These are phyloP conservation scores for Willowsia nigromaculata DNA, from an alignment of 2,888 invertebrate species.

Conservation along the genomic window DNA sequence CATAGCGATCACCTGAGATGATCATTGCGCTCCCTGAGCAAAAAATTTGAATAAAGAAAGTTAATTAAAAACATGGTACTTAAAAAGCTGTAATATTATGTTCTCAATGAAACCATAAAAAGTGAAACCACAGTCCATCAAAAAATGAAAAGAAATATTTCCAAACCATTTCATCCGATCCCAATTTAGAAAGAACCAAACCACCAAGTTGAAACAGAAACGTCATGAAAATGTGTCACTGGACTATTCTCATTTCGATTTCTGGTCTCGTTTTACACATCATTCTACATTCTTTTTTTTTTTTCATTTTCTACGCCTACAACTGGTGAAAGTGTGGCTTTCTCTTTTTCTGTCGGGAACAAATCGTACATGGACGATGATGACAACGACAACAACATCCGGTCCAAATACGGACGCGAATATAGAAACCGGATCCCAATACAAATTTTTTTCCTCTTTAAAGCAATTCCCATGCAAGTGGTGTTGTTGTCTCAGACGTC, in stretches of 20 bases:
- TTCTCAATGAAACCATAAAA: too few species aligned
- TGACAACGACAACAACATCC: slow-evolving; percentile 48
- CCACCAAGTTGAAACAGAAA: background rate
- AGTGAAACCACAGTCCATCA: too few species aligned
- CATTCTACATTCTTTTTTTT: background rate
- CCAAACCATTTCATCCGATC: too few species aligned
- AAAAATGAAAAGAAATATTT: too few species aligned
- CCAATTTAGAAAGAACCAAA: background rate
- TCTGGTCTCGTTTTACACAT: slow-evolving; percentile 41
- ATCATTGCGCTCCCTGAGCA: slow-evolving; percentile 84
- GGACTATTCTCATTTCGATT: slow-evolving; percentile 33
- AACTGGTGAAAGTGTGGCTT: slow-evolving; percentile 24
- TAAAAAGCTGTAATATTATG: too few species aligned
- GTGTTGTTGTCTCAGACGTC: slow-evolving; percentile 23
- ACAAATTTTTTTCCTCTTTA: background rate
- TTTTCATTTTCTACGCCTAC: background rate
- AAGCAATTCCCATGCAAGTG: slow-evolving; percentile 24
- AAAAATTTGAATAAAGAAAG: background rate
- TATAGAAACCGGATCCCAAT: background rate
- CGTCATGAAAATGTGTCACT: slow-evolving; percentile 59
- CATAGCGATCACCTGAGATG: slow-evolving; percentile 89
- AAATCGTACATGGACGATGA: slow-evolving; percentile 33
- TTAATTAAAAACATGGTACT: slow-evolving; percentile 26
- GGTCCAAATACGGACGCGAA: background rate
- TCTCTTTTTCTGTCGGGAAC: background rate